These are phyloP conservation scores for Ellobius talpinus DNA, from an alignment of 2,113 vertebrate species.

Conservation along the genomic window DNA sequence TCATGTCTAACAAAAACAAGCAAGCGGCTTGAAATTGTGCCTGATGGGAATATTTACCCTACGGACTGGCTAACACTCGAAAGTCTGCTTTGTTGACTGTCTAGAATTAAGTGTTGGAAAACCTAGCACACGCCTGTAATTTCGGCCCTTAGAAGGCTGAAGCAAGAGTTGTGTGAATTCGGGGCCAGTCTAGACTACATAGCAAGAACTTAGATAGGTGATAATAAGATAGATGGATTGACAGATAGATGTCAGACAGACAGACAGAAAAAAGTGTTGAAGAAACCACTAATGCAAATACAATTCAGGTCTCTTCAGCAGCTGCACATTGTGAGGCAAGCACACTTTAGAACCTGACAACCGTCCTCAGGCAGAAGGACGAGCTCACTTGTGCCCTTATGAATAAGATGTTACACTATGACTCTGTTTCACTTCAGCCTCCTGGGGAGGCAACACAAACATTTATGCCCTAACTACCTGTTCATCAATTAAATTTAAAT, in stretches of 20 bases:
- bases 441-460: neutral
- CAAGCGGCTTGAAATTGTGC: neutral
- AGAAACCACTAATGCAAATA: neutral
- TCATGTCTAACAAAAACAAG: neutral
- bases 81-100: neutral
- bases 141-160: neutral
- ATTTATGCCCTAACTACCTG: neutral
- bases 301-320: neutral
- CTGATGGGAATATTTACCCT: neutral
- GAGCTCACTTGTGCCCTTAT: neutral
- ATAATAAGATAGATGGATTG: neutral
- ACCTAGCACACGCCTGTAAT: neutral
- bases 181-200: neutral
- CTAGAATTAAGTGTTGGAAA: neutral
- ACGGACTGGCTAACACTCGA: neutral
- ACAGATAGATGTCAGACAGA: neutral
- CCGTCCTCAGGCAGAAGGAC: neutral
- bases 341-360: neutral
- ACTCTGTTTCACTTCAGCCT: neutral
- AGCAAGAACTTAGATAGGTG: neutral
- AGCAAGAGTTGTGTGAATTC: neutral
- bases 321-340: neutral
- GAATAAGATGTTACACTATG: neutral
- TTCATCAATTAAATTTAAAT: slow-evolving; percentile 3
- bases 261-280: neutral